Conservation (phyloP, 2,888 invertebrate species). For the Euproctis similis region DNA sequence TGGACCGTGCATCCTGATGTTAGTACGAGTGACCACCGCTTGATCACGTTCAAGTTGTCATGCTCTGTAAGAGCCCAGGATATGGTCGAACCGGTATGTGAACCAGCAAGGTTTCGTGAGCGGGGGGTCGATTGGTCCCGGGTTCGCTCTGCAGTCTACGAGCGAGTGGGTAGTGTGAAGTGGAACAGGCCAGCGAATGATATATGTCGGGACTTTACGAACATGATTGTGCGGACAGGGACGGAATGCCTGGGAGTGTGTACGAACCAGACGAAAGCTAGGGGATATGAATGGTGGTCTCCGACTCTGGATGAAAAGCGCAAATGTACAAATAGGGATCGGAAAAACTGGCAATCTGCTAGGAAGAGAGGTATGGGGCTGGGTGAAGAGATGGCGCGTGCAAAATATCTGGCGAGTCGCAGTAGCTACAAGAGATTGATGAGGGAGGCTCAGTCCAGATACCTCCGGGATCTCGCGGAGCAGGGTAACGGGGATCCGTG, state of each 20-base stretch:
- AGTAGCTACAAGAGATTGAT: slow-evolving; percentile 4
- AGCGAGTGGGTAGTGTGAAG: no score
- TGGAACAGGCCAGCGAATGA: no score
- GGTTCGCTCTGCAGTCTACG: no score
- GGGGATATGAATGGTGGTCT: slow-evolving; percentile 11
- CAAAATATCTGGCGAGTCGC: neutral
- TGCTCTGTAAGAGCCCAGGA: no score
- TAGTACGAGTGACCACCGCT: slow-evolving; percentile 18
- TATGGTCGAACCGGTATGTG: no score
- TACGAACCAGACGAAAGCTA: neutral
- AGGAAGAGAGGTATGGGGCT: neutral
- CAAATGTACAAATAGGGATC: neutral
- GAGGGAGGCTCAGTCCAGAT: slow-evolving; percentile 5
- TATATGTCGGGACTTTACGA: no score
- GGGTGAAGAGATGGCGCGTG: neutral
- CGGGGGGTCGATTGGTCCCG: no score
- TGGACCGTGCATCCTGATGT: slow-evolving; percentile 15
- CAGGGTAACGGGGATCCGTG: slow-evolving; percentile 9
- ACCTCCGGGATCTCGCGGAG: neutral
- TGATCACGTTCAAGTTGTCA: slow-evolving; percentile 11
- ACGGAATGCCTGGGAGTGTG: neutral
- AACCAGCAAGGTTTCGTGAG: no score
- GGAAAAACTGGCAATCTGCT: slow-evolving; percentile 8
- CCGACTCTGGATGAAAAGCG: slow-evolving; percentile 2
- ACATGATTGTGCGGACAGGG: no score